Evolutionary conservation across 2,113 vertebrate species (phyloP), one percentile per base, ranked within the genome.

Genomic region (Larimichthys polyactis): DNA sequence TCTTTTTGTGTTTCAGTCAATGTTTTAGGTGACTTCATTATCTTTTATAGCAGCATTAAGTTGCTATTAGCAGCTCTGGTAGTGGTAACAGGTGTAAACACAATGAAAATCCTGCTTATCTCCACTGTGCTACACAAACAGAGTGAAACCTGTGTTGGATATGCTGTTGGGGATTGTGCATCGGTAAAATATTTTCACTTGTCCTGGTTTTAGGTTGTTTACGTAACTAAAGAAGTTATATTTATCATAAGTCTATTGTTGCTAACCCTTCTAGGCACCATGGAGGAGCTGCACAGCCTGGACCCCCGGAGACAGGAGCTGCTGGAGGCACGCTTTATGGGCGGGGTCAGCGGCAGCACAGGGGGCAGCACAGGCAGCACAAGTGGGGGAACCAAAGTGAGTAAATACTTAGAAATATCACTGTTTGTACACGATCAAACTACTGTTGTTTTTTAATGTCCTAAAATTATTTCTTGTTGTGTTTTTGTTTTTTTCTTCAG

Each of bases 201-300:
- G 66, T 83, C 57, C 43, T 64, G 57, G 46, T 79, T 72, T 66
- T 32, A 11, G 16, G 40, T 11, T 52, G 4, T 20, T 55, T 44
- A 20, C 10, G 32, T 27, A 3, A 14, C 24, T 19, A 52, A 24
- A 59, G 17, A 65, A 71, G 49, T 75, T 40, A 17, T 10, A 66
- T 69, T 62, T 69, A 71, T 81, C 75, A 75, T 27, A 59, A 55
- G 12, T 64, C 17, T 22, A 57, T 77, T 81, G 72, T 78, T 67
- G 40, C 32, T 84, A 43, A 79, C 84, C 62, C 22, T 82, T 11
- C 43, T 91, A 99, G 98, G 98, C 96, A 96, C 96, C 93, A 99
- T 99, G 98, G 98, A 99, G 95, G 98, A 99, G 91, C 98, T 99
- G 96, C 96, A 99, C 93, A 99, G 98, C 94, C 95, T 99, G 96